phyloP scores from a whole-genome alignment of 2,113 vertebrate species.

The Psittacula cyanocephala region DNA sequence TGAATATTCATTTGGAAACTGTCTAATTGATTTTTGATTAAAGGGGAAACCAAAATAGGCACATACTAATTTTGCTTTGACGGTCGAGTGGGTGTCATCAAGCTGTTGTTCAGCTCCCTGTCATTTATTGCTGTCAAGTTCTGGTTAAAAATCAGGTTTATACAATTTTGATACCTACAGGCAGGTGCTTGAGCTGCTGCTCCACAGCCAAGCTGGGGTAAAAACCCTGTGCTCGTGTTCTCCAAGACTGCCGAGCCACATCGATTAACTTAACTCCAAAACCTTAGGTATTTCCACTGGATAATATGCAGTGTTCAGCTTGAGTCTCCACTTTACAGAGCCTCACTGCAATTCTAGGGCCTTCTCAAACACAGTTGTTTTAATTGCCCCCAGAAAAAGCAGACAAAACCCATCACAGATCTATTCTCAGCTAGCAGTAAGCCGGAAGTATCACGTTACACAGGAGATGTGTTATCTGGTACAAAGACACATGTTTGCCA shows the following conservation, averaged over 20 bases:
- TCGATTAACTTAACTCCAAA: not conserved
- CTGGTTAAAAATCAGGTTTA: not conserved
- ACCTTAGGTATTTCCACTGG: not conserved
- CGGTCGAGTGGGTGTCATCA: constrained; percentile 4
- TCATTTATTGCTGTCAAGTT: constrained; percentile 17
- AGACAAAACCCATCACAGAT: fast-evolving
- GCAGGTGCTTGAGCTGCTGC: not conserved
- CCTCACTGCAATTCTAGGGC: not conserved
- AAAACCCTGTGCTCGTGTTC: not conserved
- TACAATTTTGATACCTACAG: not conserved
- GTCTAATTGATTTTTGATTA: constrained; percentile 56
- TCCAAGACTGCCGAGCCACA: not conserved
- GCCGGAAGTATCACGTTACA: not conserved
- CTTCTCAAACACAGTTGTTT: fast-evolving
- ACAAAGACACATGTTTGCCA: not conserved
- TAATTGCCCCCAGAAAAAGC: not conserved
- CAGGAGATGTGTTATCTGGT: not conserved
- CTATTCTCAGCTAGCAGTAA: not conserved
- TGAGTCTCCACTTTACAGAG: not conserved
- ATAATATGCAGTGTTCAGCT: fast-evolving
- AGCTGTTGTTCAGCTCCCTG: not conserved
- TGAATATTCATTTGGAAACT: constrained; percentile 55
- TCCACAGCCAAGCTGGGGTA: not conserved
- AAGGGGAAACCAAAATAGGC: constrained; percentile 30
- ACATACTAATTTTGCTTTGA: constrained; percentile 27